Base-by-base conservation (phyloP, 1,140 invertebrate genomes). In the Lepidurus apus region DNA sequence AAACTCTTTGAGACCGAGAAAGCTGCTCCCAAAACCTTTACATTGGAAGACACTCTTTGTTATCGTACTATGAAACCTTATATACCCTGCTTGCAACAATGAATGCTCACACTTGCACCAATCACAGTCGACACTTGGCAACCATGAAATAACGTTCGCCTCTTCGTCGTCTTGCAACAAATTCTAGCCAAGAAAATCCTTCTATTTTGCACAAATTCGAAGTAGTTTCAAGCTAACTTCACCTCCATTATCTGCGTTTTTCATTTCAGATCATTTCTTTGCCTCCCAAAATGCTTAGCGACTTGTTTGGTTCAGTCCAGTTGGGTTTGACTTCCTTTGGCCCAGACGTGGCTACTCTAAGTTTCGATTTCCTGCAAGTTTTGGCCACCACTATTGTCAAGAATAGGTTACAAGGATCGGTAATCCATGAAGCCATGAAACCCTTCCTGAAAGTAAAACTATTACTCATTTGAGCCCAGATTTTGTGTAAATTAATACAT, bases 271-370 rank as follows among this genome's bases (percentile, higher is more conserved):
- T 80, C 7, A 73, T 78, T n/a, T 65, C 75, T 13, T 45, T 80
- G 34, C 79, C 79, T 7, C 65, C 76, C 9, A 34, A 73, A 34
- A 75, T 80, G 79, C 53, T 80, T 8, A 43, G 65, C 79, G 84
- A 83, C 80, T 83, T 93, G 42, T 85, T 93, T 80, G 85, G 84
- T 13, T 91, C 91, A 0, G 85, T 93, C 42, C 88, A 93, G 82
- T 82, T 92, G 26, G 92, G 92, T 42, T 84, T 93, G 42, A 89
- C 87, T 42, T 87, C 89, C 24, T 91, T 90, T 83, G 89, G 89
- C 21, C 82, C 88, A n/a, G 90, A 92, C 79, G 83, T 91, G 24
- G 88, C 88, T 26, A 85, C 86, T 24, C 82, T 90, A 24, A 91
- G 90, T 81, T 89, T 91, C 81, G 91, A 92, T 81, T 91, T 91